Conservation (phyloP, 2,888 invertebrate species). For the Troilus luridus region DNA sequence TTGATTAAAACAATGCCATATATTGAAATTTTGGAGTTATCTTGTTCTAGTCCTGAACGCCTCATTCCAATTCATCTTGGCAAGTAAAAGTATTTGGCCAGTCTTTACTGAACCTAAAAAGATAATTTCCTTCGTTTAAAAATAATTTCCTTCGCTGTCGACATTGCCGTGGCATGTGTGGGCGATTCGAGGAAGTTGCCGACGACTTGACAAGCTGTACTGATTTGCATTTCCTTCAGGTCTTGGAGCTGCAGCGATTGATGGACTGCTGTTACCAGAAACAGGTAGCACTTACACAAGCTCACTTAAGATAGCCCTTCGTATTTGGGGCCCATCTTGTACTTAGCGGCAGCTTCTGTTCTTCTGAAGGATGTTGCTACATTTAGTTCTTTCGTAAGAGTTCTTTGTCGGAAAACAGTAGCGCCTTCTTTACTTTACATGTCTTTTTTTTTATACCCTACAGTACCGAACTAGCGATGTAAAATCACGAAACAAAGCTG, state of each 20-base stretch:
- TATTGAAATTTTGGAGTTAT: no score
- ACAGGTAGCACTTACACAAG: constrained; percentile 29
- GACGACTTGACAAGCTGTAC: constrained; percentile 8
- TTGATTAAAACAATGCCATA: no score
- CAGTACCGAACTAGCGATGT: background rate
- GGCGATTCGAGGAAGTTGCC: constrained; percentile 18
- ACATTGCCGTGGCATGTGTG: background rate
- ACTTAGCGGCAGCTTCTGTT: constrained; percentile 13
- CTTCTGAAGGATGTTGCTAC: background rate
- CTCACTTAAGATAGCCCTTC: background rate
- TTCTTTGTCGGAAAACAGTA: background rate
- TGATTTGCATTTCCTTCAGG: constrained; percentile 23
- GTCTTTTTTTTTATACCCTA: background rate
- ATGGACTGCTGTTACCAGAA: constrained; percentile 17
- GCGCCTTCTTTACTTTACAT: background rate
- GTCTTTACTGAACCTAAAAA: background rate
- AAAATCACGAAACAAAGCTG: no score
- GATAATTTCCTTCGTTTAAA: background rate
- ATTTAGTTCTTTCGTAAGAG: background rate
- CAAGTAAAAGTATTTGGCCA: background rate
- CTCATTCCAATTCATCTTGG: no score
- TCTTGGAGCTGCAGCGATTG: background rate
- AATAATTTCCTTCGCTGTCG: background rate
- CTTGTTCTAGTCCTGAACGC: no score
- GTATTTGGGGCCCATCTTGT: background rate